Base-by-base conservation (phyloP, 2,113 vertebrate genomes). In the Protobothrops flavoviridis region DNA sequence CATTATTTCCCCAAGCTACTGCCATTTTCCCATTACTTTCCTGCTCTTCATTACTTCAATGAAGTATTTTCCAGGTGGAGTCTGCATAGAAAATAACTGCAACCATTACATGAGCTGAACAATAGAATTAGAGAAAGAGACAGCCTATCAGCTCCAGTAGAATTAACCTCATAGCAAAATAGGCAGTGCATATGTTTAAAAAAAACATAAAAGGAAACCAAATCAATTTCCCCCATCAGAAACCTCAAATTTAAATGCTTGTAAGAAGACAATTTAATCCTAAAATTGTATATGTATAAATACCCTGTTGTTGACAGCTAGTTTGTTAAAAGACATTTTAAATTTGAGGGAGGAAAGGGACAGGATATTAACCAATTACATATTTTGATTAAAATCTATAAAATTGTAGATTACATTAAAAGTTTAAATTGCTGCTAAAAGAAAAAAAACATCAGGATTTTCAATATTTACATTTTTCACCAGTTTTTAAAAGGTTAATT, bases 381-480 rank as follows among this genome's bases (percentile, higher is more conserved):
- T 90, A 56, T 88, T 90, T 90, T 88, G 74, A 55, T 91, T 90
- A 91, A 53, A 0, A 0, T 50, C 94, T 89, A 85, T 21, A 81
- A 74, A 61, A 81, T 0, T 2, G 91, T 81, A 50, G 91, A 90
- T 6, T 95, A 13, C 61, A n/a, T 26, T 81, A 91, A 89, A 96
- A 88, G 94, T 33, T 0, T 90, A 45, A 94, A 95, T 95, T 96
- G 95, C 95, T 96, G 95, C 95, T 95, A 50, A 96, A 97, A 93
- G 97, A 95, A 97, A 97, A 93, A 93, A 98, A 98, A 96, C 96
- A 97, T 97, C 92, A 90, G 93, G 88, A 29, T 86, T 81, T 39
- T 85, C 24, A 15, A 81, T 81, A 20, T 81, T 81, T 39, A 39
- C n/a, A 81, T 8, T 81, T 74, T 81, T 39, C n/a, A 81, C 5